Evolutionary conservation across 2,888 invertebrate genomes (phyloP).

Genomic region (Capitulum mitella): DNA sequence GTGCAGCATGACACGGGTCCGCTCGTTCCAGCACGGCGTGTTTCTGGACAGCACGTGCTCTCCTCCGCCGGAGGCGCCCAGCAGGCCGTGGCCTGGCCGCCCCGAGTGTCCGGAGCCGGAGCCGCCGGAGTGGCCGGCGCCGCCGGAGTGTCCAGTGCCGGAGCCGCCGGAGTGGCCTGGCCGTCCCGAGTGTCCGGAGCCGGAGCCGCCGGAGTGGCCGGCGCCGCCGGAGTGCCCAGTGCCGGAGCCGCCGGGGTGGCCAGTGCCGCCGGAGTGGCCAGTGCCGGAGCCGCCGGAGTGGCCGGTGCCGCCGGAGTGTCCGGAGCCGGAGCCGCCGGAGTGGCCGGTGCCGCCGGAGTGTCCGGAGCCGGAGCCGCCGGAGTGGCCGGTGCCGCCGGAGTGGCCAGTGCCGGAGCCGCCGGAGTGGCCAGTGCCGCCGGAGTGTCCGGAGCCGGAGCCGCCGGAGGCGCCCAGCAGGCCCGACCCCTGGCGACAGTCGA

Average conservation of each 20-base stretch:
- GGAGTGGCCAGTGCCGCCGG: slow-evolving; percentile 12
- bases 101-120: not conserved
- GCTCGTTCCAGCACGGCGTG: slow-evolving; percentile 7
- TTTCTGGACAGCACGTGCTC: not conserved
- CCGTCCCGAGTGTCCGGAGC: not conserved
- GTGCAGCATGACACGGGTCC: not conserved
- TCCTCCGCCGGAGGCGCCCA: not conserved
- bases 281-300: not conserved
- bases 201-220: not conserved
- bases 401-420: slow-evolving; percentile 33
- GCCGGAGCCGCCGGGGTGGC: not conserved
- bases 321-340: slow-evolving; percentile 29
- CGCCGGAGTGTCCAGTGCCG: not conserved
- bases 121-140: not conserved
- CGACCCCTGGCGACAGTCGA: not conserved
- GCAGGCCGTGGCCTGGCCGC: not conserved
- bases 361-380: slow-evolving; percentile 27
- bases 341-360: slow-evolving; percentile 33
- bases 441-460: slow-evolving; percentile 3
- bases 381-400: slow-evolving; percentile 29
- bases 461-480: not conserved
- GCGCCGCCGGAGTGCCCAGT: not conserved
- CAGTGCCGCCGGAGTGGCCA: not conserved
- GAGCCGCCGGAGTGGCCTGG: not conserved
- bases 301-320: not conserved